phyloP scores from a whole-genome alignment of 1,140 invertebrate genomes.

The Formica selysi region DNA sequence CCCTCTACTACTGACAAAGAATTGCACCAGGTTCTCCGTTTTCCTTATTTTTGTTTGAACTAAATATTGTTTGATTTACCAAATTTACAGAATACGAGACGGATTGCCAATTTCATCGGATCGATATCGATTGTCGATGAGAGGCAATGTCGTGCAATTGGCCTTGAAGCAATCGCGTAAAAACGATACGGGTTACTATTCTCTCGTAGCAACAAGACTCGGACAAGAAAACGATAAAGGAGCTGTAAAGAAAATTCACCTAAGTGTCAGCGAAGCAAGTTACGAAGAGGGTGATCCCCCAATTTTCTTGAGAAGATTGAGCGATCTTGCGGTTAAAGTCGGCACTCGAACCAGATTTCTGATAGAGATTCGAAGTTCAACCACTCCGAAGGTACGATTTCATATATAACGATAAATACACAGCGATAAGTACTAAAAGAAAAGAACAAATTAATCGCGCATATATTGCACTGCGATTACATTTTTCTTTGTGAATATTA shows the following conservation, averaged over 20 bases:
- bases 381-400: constrained; percentile 90
- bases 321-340: constrained; percentile 94
- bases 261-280: constrained; percentile 80
- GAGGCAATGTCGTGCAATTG: constrained; percentile 86
- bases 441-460: background rate
- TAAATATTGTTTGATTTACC: background rate
- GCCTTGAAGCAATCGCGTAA: constrained; percentile 86
- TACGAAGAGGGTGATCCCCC: constrained; percentile 89
- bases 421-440: background rate
- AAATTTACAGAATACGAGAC: constrained; percentile 76
- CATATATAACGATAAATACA: background rate
- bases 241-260: constrained; percentile 77
- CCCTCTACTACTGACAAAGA: background rate
- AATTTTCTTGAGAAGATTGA: constrained; percentile 91
- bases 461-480: background rate
- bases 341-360: constrained; percentile 93
- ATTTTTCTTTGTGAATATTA: background rate
- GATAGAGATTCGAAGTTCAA: constrained; percentile 92
- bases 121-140: constrained; percentile 82
- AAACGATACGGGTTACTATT: constrained; percentile 87
- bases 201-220: constrained; percentile 87
- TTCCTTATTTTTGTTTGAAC: background rate
- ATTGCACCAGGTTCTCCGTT: constrained; percentile 16
- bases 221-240: constrained; percentile 76
- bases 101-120: constrained; percentile 82